phyloP scores from a whole-genome alignment of 2,113 vertebrate species.

The Sander vitreus region DNA sequence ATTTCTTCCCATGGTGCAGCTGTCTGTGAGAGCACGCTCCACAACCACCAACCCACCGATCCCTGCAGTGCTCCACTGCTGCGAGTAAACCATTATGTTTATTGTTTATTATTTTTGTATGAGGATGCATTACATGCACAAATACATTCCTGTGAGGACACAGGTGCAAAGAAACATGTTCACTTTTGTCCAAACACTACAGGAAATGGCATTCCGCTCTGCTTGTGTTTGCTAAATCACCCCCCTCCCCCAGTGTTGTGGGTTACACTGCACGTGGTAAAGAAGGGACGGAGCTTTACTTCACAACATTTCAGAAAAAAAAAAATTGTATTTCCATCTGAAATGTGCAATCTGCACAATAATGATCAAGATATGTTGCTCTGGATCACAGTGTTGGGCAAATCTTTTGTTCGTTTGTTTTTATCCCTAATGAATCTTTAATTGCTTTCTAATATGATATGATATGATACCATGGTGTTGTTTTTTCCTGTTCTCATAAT shows the following conservation, averaged over 20 bases:
- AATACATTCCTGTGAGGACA: neutral
- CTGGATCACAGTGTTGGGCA: too few relatives aligned
- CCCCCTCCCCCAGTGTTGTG: too few relatives aligned
- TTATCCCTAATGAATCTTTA: neutral
- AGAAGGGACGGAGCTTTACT: too few relatives aligned
- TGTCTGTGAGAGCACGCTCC: conserved; percentile 34
- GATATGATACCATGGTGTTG: too few relatives aligned
- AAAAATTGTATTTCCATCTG: too few relatives aligned
- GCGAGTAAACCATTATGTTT: conserved; percentile 1
- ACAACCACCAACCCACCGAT: neutral
- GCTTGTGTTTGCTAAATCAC: neutral
- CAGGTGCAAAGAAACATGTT: conserved; percentile 15
- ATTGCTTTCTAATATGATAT: neutral
- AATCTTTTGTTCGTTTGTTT: neutral
- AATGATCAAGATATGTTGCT: too few relatives aligned
- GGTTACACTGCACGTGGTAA: too few relatives aligned
- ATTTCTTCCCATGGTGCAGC: conserved; percentile 43
- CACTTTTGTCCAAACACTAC: neutral
- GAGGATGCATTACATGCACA: neutral
- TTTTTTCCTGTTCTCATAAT: neutral
- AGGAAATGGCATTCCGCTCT: neutral
- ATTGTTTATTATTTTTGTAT: too few relatives aligned
- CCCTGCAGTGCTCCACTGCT: neutral
- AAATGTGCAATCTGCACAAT: too few relatives aligned
- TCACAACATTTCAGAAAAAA: too few relatives aligned